phyloP scores from a whole-genome alignment of 1,140 invertebrate species.

The Aphaenogaster rudis region DNA sequence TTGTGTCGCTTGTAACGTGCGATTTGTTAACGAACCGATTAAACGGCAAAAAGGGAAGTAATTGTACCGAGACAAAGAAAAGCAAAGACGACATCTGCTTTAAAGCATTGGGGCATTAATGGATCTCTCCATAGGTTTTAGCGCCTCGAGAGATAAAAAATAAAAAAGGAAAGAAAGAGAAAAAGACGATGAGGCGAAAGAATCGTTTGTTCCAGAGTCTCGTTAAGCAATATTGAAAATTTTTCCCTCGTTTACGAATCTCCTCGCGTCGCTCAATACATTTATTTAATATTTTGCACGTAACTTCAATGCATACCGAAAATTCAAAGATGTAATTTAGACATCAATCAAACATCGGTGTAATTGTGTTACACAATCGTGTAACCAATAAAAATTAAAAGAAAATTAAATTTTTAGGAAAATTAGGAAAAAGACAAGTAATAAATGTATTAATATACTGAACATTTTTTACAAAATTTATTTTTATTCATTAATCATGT shows the following conservation, averaged over 20 bases:
- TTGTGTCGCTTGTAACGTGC: conserved; percentile 13
- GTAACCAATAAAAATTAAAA: not conserved
- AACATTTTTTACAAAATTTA: not conserved
- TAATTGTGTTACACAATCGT: not conserved
- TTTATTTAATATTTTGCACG: not conserved
- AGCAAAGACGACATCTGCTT: conserved; percentile 32
- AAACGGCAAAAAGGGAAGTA: conserved; percentile 12
- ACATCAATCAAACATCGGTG: not conserved
- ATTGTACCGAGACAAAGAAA: not conserved
- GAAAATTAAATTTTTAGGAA: not conserved
- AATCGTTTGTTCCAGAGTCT: conserved; percentile 25
- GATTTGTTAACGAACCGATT: conserved; percentile 70
- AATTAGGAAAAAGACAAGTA: not conserved
- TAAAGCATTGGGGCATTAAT: conserved; percentile 34
- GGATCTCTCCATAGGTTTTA: conserved; percentile 52
- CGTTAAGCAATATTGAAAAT: conserved; percentile 43
- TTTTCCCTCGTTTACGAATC: not conserved
- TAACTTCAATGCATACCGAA: not conserved
- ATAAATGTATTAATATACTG: not conserved
- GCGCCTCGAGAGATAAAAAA: conserved; percentile 6
- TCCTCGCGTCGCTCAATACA: not conserved
- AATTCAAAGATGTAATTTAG: not conserved
- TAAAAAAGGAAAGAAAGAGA: not conserved
- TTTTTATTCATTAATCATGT: conserved; percentile 6
- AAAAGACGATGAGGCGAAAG: not conserved